Evolutionary conservation across 2,888 invertebrate genomes (phyloP), one percentile per base, ranked within the genome.

Genomic region (Temnothorax unifasciatus): DNA sequence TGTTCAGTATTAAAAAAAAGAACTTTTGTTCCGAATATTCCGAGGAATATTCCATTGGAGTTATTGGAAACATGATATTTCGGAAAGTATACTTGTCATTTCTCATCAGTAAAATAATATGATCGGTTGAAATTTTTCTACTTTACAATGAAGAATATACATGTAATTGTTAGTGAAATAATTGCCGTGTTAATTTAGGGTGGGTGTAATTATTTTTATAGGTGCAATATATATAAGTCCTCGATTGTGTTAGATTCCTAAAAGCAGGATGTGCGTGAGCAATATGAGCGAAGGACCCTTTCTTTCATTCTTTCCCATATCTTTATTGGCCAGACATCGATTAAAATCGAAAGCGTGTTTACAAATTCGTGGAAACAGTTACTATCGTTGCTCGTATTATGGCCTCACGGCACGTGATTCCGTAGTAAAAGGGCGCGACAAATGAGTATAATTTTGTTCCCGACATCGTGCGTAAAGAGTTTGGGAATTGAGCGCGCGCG

Each of bases 361-460:
- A 84, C 84, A 84, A 86, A 86, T 86, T 86, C 86, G 76, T 82
- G 66, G 86, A 86, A 86, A 61, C 18, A 38, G 83, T 64, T 44
- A 47, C 59, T 61, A 47, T 71, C 34, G 34, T 21, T 18, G 71
- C 9, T 52, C 63, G 81, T 59, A 82, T 86, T 86, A 86, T 71
- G 76, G 50, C 54, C 57, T 13, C 44, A 15, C 13, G 61, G 66
- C 86, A 86, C 86, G 86, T 84, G 82, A 86, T 86, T 61, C 64
- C 41, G 41, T 76, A 57, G 64, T 82, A 82, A 73, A 69, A 54
- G 29, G 69, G 84, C 44, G 82, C 59, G 75, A 85, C 73, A 74
- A 74, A 82, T 85, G 59, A 52, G 25, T 57, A 38, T 68, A 82
- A 63, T 85, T 50, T 82, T 50, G 34, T 61, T 64, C 44, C 29